phyloP scores from a whole-genome alignment of 2,797 vertebrate genomes.

The Semotilus atromaculatus region DNA sequence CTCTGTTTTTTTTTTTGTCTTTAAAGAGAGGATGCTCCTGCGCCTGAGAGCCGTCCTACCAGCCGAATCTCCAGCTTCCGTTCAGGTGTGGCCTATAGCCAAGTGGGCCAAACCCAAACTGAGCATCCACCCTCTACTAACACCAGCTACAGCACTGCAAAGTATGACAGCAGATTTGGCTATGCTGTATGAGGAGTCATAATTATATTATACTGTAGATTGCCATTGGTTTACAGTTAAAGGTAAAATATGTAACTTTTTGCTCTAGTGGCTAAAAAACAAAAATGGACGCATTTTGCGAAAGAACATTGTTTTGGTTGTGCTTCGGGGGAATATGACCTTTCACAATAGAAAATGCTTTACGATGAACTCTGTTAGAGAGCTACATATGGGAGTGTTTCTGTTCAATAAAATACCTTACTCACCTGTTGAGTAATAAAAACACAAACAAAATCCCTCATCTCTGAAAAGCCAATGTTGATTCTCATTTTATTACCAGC shows the following conservation, averaged over 20 bases:
- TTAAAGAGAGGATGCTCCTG: conserved; percentile 74
- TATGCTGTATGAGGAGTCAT: conserved; percentile 68
- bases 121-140: conserved; percentile 51
- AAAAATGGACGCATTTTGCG: neutral
- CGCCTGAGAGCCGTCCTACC: conserved; percentile 76
- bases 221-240: neutral
- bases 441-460: too few relatives aligned
- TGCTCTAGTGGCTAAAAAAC: neutral
- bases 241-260: neutral
- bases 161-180: conserved; percentile 64
- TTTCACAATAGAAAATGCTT: neutral
- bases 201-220: neutral
- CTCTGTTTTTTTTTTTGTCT: conserved; percentile 10
- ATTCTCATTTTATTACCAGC: too few relatives aligned
- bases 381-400: too few relatives aligned
- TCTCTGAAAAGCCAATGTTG: too few relatives aligned
- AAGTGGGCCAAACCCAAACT: conserved; percentile 32
- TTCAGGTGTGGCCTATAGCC: conserved; percentile 67
- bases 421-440: too few relatives aligned
- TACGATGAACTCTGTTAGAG: too few relatives aligned
- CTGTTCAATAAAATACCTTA: too few relatives aligned
- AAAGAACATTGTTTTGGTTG: neutral
- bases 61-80: conserved; percentile 70
- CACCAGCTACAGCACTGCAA: conserved; percentile 52
- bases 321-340: neutral